Evolutionary conservation across 2,113 vertebrate genomes (phyloP).

Genomic region (Psophia crepitans): DNA sequence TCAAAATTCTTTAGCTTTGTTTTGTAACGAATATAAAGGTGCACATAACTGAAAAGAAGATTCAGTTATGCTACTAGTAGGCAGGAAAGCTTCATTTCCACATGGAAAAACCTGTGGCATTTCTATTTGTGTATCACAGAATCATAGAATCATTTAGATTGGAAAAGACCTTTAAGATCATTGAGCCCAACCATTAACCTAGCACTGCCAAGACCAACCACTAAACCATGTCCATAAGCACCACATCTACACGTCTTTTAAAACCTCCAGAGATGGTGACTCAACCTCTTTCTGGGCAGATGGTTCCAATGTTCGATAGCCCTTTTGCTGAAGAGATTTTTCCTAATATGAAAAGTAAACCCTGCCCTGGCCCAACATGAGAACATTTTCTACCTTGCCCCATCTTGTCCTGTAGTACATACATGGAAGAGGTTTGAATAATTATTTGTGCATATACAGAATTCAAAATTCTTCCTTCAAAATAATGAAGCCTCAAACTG

Average conservation of each 20-base stretch:
- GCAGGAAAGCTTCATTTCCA: not conserved
- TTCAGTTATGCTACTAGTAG: not conserved
- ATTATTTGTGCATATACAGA: not conserved
- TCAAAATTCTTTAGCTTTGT: not conserved
- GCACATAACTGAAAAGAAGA: not conserved
- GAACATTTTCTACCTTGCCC: not conserved
- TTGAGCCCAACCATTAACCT: accelerated
- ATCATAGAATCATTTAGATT: not conserved
- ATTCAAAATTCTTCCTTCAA: not conserved
- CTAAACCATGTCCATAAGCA: not conserved
- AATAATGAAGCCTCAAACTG: not conserved
- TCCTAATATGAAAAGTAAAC: not conserved
- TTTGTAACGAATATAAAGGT: not conserved
- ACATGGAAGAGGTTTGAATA: not conserved
- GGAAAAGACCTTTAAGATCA: not conserved
- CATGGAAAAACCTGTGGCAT: not conserved
- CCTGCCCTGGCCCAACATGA: not conserved
- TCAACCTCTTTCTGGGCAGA: not conserved
- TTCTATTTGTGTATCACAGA: not conserved
- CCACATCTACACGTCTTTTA: not conserved
- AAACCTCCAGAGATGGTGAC: accelerated
- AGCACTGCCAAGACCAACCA: not conserved
- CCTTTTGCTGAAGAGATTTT: not conserved
- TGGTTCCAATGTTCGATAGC: not conserved
- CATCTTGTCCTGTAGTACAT: accelerated